Conservation (phyloP, 2,113 vertebrate species). For the Siniperca knerii region DNA sequence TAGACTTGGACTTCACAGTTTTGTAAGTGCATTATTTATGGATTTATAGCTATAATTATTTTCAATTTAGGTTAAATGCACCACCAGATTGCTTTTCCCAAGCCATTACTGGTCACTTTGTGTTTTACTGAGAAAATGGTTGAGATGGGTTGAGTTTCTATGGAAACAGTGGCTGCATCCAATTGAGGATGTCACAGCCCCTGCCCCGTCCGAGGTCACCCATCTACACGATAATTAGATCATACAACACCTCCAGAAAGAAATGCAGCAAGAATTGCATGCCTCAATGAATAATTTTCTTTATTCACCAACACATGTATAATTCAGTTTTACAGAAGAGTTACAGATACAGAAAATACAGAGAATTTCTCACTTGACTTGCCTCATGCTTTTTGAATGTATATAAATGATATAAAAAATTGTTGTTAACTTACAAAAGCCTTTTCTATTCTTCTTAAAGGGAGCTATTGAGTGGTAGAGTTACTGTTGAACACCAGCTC, state of each 20-base stretch:
- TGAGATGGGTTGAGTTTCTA: conserved; percentile 66
- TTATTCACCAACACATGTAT: not conserved
- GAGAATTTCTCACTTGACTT: not conserved
- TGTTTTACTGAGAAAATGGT: conserved; percentile 54
- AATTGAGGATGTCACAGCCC: conserved; percentile 50
- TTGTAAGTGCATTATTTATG: not conserved
- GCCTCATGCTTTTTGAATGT: not conserved
- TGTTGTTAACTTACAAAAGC: not conserved
- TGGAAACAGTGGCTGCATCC: conserved; percentile 63
- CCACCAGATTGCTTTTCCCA: not conserved
- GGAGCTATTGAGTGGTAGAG: not conserved
- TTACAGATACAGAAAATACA: not conserved
- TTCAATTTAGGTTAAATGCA: conserved; percentile 25
- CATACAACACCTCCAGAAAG: conserved; percentile 27
- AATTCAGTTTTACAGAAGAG: not conserved
- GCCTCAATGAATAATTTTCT: not conserved
- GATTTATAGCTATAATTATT: conserved; percentile 40
- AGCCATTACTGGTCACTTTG: conserved; percentile 42
- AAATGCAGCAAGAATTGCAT: not conserved
- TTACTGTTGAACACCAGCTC: not conserved
- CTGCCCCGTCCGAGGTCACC: conserved; percentile 58
- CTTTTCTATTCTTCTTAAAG: not conserved
- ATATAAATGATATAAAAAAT: not conserved
- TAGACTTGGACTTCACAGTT: not conserved
- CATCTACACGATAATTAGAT: conserved; percentile 54